phyloP scores from a whole-genome alignment of 2,113 vertebrate genomes.

The Microtus montanus region DNA sequence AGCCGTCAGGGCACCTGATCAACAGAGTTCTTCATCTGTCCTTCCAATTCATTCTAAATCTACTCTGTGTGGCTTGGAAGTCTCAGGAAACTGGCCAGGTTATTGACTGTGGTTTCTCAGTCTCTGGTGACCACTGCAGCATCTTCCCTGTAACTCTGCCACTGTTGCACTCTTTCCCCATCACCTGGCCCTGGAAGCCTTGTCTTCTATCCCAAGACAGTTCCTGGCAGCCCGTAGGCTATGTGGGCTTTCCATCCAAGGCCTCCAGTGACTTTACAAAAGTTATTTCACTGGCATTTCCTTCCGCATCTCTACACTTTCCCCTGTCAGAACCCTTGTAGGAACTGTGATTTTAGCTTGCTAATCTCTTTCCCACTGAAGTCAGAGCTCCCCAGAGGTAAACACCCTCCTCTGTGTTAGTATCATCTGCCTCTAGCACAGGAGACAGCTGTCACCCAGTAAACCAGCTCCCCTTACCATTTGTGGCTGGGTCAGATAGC shows the following conservation, averaged over 20 bases:
- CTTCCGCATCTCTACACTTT: background rate
- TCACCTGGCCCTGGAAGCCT: fast-evolving
- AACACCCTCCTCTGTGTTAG: no score
- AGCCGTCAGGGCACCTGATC: background rate
- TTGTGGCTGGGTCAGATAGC: background rate
- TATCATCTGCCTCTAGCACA: background rate
- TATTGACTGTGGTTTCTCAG: background rate
- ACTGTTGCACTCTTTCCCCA: background rate
- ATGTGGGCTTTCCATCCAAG: background rate
- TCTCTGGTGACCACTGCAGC: background rate
- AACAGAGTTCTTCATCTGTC: background rate
- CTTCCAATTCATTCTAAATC: background rate
- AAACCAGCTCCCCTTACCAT: background rate
- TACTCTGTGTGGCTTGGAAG: fast-evolving
- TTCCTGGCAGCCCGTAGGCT: background rate
- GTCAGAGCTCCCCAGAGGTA: background rate
- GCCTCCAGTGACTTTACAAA: background rate
- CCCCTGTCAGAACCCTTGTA: background rate
- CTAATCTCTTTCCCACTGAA: background rate
- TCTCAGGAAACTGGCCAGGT: no score
- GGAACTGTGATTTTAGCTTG: background rate
- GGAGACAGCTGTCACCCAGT: no score
- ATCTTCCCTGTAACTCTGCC: background rate
- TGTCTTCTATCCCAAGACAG: background rate
- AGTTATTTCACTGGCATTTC: background rate